Conservation (phyloP, 2,888 invertebrate species). For the Hydrotaea diabolus region DNA sequence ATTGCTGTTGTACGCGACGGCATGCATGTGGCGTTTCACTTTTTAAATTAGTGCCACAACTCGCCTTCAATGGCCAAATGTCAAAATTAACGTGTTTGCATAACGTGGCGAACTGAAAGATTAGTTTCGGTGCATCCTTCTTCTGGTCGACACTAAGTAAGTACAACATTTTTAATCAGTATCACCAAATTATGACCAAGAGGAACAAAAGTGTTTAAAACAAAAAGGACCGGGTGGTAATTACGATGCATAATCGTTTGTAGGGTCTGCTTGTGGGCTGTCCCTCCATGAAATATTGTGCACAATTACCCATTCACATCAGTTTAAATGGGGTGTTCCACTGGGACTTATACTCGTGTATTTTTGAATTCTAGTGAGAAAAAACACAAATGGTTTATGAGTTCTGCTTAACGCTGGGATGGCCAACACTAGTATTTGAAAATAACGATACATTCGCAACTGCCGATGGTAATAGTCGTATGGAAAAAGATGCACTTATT, state of each 20-base stretch:
- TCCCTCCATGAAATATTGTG: slow-evolving; percentile 26
- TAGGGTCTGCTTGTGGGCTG: slow-evolving; percentile 30
- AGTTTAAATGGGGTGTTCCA: slow-evolving; percentile 11
- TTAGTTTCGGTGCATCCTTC: slow-evolving; percentile 68
- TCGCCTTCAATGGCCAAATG: background rate
- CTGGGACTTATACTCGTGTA: too few species aligned
- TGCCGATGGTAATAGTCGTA: too few species aligned
- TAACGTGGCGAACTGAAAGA: slow-evolving; percentile 1
- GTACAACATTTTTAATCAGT: slow-evolving; percentile 58
- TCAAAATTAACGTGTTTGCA: slow-evolving; percentile 3
- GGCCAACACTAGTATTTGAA: too few species aligned
- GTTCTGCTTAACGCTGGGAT: too few species aligned
- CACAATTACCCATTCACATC: slow-evolving; percentile 32
- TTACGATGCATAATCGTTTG: slow-evolving; percentile 61
- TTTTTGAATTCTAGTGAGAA: too few species aligned
- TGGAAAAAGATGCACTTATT: too few species aligned
- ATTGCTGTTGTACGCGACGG: background rate
- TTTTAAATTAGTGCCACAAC: slow-evolving; percentile 13
- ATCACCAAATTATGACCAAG: slow-evolving; percentile 69
- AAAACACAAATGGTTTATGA: too few species aligned
- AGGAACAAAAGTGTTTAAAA: slow-evolving; percentile 26
- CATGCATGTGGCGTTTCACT: background rate
- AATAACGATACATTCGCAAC: too few species aligned
- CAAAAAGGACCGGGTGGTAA: slow-evolving; percentile 52
- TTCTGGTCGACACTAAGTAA: slow-evolving; percentile 72